Conservation (phyloP, 2,113 vertebrate genomes). For the Tyrannus savana region DNA sequence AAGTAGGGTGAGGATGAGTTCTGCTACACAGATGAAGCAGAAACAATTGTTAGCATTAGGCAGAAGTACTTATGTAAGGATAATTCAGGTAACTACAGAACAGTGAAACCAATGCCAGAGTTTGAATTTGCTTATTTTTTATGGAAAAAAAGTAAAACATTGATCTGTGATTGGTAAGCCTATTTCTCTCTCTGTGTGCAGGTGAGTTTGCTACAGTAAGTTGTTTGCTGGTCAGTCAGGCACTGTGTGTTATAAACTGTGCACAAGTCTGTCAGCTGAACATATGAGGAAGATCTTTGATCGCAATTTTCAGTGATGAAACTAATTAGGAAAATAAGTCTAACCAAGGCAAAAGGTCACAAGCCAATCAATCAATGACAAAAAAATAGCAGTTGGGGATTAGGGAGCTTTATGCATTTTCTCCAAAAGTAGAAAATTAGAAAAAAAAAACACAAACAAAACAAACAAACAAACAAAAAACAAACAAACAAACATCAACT, state of each 20-base stretch:
- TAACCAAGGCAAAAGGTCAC: neutral
- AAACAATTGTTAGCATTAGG: neutral
- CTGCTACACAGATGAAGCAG: neutral
- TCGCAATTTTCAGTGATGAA: neutral
- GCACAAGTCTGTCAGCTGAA: neutral
- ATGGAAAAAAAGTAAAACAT: neutral
- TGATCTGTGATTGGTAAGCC: neutral
- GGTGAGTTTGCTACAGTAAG: neutral
- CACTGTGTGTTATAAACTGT: neutral
- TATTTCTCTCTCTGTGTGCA: neutral
- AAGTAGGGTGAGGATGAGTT: neutral
- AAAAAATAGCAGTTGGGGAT: neutral
- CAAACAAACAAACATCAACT: neutral
- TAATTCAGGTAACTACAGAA: neutral
- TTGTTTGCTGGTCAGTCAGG: neutral
- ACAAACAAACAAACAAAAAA: no score
- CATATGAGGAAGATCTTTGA: neutral
- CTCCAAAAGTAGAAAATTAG: neutral
- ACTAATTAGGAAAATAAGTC: neutral
- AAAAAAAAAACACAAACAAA: neutral
- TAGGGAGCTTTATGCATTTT: neutral
- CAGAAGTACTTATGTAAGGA: neutral
- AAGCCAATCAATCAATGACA: neutral
- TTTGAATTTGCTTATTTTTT: neutral
- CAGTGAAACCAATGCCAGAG: neutral